Conservation (phyloP, 2,113 vertebrate species). For the Castor canadensis region DNA sequence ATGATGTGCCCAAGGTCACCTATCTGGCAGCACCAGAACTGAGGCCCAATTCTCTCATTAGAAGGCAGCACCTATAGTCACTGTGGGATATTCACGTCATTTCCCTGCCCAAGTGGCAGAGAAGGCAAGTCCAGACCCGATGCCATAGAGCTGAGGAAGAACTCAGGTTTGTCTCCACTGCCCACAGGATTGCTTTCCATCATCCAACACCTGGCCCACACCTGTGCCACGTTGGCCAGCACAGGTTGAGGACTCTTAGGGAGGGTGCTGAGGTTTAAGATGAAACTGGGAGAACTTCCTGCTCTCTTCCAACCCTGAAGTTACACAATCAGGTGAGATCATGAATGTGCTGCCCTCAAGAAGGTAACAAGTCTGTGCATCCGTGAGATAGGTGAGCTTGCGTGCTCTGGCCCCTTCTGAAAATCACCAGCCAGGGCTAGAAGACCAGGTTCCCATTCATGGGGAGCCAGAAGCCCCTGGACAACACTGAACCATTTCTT, state of each 20-base stretch:
- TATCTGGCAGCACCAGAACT: background rate
- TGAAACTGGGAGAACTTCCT: background rate
- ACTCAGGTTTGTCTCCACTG: background rate
- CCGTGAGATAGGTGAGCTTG: background rate
- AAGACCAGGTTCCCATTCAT: background rate
- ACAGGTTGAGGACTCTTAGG: too few relatives aligned
- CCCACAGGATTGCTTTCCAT: background rate
- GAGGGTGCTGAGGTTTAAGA: background rate
- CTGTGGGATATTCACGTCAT: fast-evolving
- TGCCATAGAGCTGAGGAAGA: background rate
- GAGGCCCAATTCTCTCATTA: background rate
- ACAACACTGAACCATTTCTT: fast-evolving
- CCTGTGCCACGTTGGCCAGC: too few relatives aligned
- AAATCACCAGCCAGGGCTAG: background rate
- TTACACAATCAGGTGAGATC: background rate
- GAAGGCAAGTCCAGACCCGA: background rate
- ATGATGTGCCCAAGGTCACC: background rate
- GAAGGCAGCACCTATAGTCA: background rate
- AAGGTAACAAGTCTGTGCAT: fast-evolving
- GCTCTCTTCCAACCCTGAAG: background rate
- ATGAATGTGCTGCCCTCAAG: background rate
- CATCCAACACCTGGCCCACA: background rate
- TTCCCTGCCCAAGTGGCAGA: background rate
- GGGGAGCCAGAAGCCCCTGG: background rate
- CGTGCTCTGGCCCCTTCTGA: fast-evolving